Evolutionary conservation across 1,140 invertebrate species (phyloP).

Genomic region (Solenopsis invicta): DNA sequence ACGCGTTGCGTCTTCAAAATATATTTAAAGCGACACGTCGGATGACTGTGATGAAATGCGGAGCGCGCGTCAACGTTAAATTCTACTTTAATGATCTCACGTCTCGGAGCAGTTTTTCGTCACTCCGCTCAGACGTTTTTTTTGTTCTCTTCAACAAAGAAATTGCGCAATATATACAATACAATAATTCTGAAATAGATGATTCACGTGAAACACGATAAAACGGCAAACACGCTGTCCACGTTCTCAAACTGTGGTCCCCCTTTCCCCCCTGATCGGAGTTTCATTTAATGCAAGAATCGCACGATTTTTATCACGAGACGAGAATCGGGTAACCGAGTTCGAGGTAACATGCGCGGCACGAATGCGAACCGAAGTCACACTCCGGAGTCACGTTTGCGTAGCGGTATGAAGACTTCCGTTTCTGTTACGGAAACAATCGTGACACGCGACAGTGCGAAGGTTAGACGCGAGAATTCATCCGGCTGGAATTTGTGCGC

Average conservation of each 20-base stretch:
- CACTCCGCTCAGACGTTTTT: neutral
- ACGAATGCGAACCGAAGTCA: conserved; percentile 19
- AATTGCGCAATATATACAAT: neutral
- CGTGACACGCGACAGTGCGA: conserved; percentile 54
- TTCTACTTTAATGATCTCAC: conserved; percentile 15
- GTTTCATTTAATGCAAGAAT: conserved; percentile 7
- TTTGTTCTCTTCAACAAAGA: neutral
- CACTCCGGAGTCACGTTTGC: conserved; percentile 25
- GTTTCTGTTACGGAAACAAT: conserved; percentile 55
- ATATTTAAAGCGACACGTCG: neutral
- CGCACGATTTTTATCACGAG: conserved; percentile 31
- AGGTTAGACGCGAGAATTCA: conserved; percentile 51
- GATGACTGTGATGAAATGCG: neutral
- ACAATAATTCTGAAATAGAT: conserved; percentile 25
- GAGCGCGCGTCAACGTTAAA: neutral
- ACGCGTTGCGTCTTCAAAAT: neutral
- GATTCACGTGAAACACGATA: conserved; percentile 9
- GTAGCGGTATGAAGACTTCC: conserved; percentile 49
- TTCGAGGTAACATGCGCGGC: conserved; percentile 12
- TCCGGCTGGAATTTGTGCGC: conserved; percentile 49
- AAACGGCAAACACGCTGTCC: neutral
- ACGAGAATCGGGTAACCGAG: conserved; percentile 34
- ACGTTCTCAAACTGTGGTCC: neutral
- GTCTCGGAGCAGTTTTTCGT: neutral
- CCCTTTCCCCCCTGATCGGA: neutral